phyloP scores from a whole-genome alignment of 2,113 vertebrate genomes.

The Oryzias celebensis region DNA sequence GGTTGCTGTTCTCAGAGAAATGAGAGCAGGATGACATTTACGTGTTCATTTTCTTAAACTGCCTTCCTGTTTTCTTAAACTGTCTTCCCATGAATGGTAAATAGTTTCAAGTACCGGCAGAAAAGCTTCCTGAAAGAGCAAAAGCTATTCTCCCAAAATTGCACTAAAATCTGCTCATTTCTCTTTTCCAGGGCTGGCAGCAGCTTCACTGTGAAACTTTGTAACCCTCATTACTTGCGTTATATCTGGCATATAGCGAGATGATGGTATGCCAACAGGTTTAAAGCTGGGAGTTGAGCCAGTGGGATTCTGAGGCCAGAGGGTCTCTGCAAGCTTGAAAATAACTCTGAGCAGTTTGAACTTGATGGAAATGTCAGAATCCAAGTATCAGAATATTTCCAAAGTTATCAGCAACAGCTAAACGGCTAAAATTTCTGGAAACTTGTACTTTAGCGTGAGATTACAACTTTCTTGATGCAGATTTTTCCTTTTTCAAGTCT shows the following conservation, averaged over 20 bases:
- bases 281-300: constrained; percentile 1
- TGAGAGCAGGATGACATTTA: neutral
- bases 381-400: neutral
- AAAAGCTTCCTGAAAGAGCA: too few species aligned
- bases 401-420: too few species aligned
- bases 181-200: constrained; percentile 8
- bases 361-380: neutral
- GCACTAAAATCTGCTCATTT: neutral
- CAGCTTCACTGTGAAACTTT: neutral
- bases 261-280: neutral
- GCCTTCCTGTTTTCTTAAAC: too few species aligned
- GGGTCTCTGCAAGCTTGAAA: constrained; percentile 6
- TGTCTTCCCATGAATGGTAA: too few species aligned
- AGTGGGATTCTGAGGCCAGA: constrained; percentile 17
- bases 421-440: too few species aligned
- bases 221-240: constrained; percentile 5
- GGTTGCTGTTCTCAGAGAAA: neutral
- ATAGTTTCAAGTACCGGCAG: too few species aligned
- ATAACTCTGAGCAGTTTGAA: constrained; percentile 4
- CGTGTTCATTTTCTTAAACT: too few species aligned
- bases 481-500: too few species aligned
- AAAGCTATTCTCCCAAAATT: neutral
- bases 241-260: neutral
- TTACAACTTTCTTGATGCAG: too few species aligned
- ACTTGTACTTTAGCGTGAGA: too few species aligned